Base-by-base conservation (phyloP, 2,113 vertebrate species). In the Galbula dea region DNA sequence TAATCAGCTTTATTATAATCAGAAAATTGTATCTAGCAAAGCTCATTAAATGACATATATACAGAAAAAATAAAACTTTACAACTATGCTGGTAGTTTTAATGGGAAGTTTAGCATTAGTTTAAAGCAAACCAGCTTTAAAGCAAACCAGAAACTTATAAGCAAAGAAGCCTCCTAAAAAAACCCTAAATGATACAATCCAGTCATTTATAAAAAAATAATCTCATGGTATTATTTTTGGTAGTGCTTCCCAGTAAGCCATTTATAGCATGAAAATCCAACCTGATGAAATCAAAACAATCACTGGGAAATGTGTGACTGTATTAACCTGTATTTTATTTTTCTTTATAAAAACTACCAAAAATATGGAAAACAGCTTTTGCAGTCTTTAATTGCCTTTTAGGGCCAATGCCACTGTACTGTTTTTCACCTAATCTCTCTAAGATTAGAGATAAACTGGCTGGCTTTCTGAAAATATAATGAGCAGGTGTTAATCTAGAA, bases 1-100 rank as follows among this genome's bases (percentile, higher is more conserved):
- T 97, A 97, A 97, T 97, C 95, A 97, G 87, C 83, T 97, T 96
- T 88, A 78, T 96, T 97, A 97, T 96, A 97, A 97, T 98, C 96
- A 98, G 96, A 97, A 97, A 97, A 96, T 96, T 97, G 43, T 97
- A 97, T 96, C 94, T 96, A 89, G 87, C 23, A 92, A 94, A 94
- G 67, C 76, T 95, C 73, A 76, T 83, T 96, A 95, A 95, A 94
- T 90, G 82, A 91, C 90, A 97, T 90, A 81, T 94, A 78, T 59
- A 92, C n/a, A 95, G 73, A 77, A 80, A 89, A 84, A 91, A 85
- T 45, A 93, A 92, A 91, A 69, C 46, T 21, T 94, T 94, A 78
- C 66, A 67, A 51, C 39, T 54, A 45, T 75, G 68, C 71, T 96
- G 72, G 55, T 21, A 88, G 67, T 6, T 89, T 96, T 95, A 77